Conservation (phyloP, 2,113 vertebrate genomes). For the Ranitomeya variabilis region DNA sequence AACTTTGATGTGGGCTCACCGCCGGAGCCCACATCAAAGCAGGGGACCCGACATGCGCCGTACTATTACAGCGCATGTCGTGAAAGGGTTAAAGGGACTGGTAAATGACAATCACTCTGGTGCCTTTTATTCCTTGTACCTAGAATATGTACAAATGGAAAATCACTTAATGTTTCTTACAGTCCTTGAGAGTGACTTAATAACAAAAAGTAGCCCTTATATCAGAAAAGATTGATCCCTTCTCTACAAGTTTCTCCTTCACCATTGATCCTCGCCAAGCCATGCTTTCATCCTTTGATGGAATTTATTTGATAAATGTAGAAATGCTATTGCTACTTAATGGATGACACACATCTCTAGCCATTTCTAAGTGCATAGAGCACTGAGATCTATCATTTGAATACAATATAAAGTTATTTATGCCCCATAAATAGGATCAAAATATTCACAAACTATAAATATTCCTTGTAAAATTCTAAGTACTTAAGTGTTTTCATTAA, state of each 20-base stretch:
- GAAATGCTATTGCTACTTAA: not conserved
- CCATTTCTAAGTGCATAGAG: not conserved
- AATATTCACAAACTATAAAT: constrained; percentile 25
- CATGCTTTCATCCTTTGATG: not conserved
- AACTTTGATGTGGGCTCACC: no score
- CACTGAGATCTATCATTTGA: not conserved
- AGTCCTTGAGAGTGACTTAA: no score
- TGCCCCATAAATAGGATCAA: constrained; percentile 3
- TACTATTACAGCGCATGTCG: no score
- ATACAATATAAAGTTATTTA: constrained; percentile 3
- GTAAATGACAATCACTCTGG: no score
- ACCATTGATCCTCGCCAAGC: not conserved
- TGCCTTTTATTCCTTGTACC: no score
- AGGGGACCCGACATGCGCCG: no score
- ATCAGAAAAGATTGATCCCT: no score
- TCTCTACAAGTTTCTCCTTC: not conserved
- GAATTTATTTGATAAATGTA: not conserved
- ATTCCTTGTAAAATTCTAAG: not conserved
- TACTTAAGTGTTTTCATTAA: constrained; percentile 26
- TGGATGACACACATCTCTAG: not conserved
- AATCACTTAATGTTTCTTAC: no score
- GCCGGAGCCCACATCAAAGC: no score
- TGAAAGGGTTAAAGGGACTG: no score
- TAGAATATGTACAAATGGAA: no score
- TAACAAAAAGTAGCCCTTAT: no score